Evolutionary conservation across 2,113 vertebrate species (phyloP), one percentile per base, ranked within the genome.

Genomic region (Chamaetylas fuelleborni): DNA sequence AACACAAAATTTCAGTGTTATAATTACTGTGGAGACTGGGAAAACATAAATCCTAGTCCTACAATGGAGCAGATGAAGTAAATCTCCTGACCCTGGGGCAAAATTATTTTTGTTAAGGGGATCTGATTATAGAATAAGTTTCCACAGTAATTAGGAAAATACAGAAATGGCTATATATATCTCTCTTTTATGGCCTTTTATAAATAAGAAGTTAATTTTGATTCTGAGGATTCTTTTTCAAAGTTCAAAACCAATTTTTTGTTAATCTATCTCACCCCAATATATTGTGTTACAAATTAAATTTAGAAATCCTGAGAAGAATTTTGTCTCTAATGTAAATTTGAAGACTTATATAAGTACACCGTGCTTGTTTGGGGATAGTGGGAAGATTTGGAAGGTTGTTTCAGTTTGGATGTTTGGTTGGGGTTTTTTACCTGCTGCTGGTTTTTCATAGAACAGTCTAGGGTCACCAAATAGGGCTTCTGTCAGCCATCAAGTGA

Each of bases 351-450:
- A 4, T 38, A 0, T 17, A 47, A 48, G 3, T 20, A 18, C 6
- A 14, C 2, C 9, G 0, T 14, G 1, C 1, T 33, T 72, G 1
- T 45, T 12, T 28, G 6, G 1, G 3, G 1, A 18, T 0, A 2
- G 2, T 3, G 9, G 6, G 5, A 48, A 61, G 13, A 3, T 65
- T n/a, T 15, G 1, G 2, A 3, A 4, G 3, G 11, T 24, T 24
- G 20, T 4, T 56, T 57, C 20, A 9, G 14, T 58, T 79, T 51
- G 28, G 1, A 29, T 47, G 5, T 1, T 28, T 81, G 15, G 2
- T 31, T 74, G 26, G 8, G 6, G 4, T 11, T 38, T 18, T 84
- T 88, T 64, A 56, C 5, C 14, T 87, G 25, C 23, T 72, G 13
- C 6, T 72, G 24, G 0, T 70, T 60, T 93, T 82, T 18, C 7